Evolutionary conservation across 2,888 invertebrate species (phyloP).

Genomic region (Belgica antarctica): DNA sequence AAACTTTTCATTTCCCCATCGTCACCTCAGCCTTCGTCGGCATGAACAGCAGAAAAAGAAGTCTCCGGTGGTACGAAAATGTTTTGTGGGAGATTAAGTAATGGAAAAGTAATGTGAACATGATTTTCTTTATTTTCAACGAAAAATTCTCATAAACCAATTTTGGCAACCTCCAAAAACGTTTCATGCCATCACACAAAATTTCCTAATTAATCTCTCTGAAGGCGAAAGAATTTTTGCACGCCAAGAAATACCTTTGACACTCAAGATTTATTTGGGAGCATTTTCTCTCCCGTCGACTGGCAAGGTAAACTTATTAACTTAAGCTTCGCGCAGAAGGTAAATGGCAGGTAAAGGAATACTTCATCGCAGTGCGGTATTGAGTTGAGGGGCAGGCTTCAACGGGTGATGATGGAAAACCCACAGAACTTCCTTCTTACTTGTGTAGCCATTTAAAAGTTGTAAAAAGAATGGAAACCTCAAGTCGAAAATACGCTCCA

Average conservation of each 20-base stretch:
- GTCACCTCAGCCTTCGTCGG: not conserved
- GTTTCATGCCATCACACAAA: not conserved
- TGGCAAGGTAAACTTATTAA: conserved; percentile 10
- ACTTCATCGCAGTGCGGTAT: not conserved
- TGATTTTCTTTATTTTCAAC: not conserved
- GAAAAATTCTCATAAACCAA: not conserved
- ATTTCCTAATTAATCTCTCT: conserved; percentile 38
- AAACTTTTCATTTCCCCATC: conserved; percentile 36
- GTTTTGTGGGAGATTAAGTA: not conserved
- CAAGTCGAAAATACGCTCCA: not conserved
- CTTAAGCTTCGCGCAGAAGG: not conserved
- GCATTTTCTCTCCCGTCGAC: not conserved
- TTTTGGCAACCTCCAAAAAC: not conserved
- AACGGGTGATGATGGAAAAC: not conserved
- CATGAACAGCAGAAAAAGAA: too few species aligned
- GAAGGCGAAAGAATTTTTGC: not conserved
- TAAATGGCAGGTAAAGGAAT: not conserved
- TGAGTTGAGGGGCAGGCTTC: not conserved
- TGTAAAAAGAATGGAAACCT: not conserved
- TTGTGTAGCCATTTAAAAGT: not conserved
- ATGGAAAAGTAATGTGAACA: not conserved
- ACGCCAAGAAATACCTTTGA: conserved; percentile 1
- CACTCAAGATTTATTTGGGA: conserved; percentile 33
- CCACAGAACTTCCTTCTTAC: not conserved
- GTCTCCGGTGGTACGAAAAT: too few species aligned